Evolutionary conservation across 2,888 invertebrate species (phyloP), one percentile per base, ranked within the genome.

Genomic region (Athalia circularis): DNA sequence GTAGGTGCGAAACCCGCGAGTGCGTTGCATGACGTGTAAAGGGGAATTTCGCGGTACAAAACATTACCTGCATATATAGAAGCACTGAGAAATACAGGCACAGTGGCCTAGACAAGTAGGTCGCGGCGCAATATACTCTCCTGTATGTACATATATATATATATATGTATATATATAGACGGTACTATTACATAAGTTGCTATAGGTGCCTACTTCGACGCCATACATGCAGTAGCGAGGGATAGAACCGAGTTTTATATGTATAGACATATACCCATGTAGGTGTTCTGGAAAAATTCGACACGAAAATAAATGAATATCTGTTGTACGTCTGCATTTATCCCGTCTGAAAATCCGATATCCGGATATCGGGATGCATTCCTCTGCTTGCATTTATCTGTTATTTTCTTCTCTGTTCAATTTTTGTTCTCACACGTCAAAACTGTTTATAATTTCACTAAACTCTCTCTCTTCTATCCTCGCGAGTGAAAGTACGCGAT

Each of bases 71-170:
- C 84, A 84, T 83, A 83, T 85, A 85, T 72, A 72, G 72, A 72
- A 72, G 72, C 59, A 47, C 4, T 59, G 72, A 72, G 85, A 84
- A 85, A 83, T 83, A 85, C 82, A 87, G 87, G 86, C 85, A 87
- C 85, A 87, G 86, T 87, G 88, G 89, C 88, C 88, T 89, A 89
- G 88, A 89, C 88, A 88, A 89, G 86, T 89, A 88, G 88, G 88
- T 89, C 88, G 87, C 88, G 86, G 87, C 88, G 88, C 85, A 89
- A 85, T 89, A 29, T 29, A 88, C 86, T 87, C 84, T 75, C 64
- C 77, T 68, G 65, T 77, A 79, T 83, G 78, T 81, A 82, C 81
- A 65, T 78, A 77, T 65, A 15, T 65, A 65, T 65, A 65, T 15
- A 50, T 47, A 15, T 65, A 65, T 65, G 47, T 15, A 50, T 47